Evolutionary conservation across 2,888 invertebrate species (phyloP), one percentile per base, ranked within the genome.

Genomic region (Proisotoma minuta): DNA sequence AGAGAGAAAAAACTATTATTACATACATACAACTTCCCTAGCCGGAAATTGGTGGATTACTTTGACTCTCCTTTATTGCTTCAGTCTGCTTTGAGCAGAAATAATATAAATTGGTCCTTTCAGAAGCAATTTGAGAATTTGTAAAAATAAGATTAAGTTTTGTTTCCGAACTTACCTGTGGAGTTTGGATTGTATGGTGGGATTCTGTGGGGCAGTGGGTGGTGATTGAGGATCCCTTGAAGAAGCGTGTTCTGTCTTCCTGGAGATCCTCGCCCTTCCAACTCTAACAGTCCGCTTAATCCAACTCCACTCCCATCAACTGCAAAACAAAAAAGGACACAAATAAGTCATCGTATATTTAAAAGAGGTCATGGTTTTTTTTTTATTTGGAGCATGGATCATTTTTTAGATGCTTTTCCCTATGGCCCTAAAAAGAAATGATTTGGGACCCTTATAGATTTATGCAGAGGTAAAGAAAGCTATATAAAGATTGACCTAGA

Each of bases 261-360:
- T 34, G 74, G 72, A 71, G 74, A 74, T 73, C 73, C 68, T 65
- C 69, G 69, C 60, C 72, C 72, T 60, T 74, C 74, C 71, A 74
- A 67, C 48, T 74, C 74, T 59, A 74, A 62, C 53, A 72, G 62
- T 53, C 69, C 70, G 60, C 71, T 69, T 64, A 74, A 65, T 57
- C 74, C 66, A 26, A 74, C 74, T 58, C 74, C 69, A 61, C 70
- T 67, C 58, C 66, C 72, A 60, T 74, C 74, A 69, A 74, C 74
- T 73, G 65, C 29, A 70, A 70, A 57, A 4, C 24, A 34, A 34
- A 62, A 53, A 20, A 34, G 50, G n/a, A n/a, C n/a, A 52, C 12
- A 47, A 57, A 47, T 8, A 18, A 29, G 18, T 54, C 20, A 54
- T 39, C 12, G 28, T n/a, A n/a, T n/a, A n/a, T n/a, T n/a, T n/a